Evolutionary conservation across 2,888 invertebrate genomes (phyloP), one percentile per base, ranked within the genome.

Genomic region (Unio delphinus): DNA sequence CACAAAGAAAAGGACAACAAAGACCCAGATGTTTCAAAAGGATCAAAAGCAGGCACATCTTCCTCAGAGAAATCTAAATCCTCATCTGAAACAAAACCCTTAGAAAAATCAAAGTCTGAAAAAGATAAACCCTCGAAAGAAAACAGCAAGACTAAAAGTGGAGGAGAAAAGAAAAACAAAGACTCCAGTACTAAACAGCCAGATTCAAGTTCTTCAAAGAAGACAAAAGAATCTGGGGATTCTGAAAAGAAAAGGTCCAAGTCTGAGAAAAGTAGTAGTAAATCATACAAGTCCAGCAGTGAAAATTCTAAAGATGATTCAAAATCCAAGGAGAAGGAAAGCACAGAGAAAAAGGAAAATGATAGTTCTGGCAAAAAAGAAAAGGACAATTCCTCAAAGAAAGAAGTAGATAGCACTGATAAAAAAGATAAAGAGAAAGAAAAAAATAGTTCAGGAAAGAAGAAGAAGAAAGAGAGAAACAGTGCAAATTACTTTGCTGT

Each of bases 71-170:
- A 30, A 58, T 30, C 26, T 65, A 69, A 64, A 45, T 34, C 67
- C 54, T 70, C 72, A 64, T 68, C 67, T 67, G 78, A 79, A n/a
- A 64, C 63, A 26, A 73, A 78, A 55, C 63, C 63, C 23, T 67
- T 61, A 7, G 74, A 76, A 1, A 81, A 78, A 64, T 59, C 70
- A 61, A 80, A 77, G 66, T 70, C 80, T 62, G 75, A 74, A 57
- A 68, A 61, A 57, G 69, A 72, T 34, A 76, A 76, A 45, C 61
- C 67, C 64, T 56, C 75, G 75, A 56, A 72, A 69, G 26, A 78
- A 76, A 69, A 67, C 68, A 58, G 63, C 18, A 55, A 73, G 74
- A 28, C 61, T 59, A n/a, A 72, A 69, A n/a, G 69, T 69, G 61
- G 70, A 72, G 26, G 65, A 70, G 26, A 60, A n/a, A 65, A 72